A percentile compares a stretch with the other conserved stretches of the same genome.
Evolutionary conservation across 2,797 vertebrate species (phyloP).

Genomic region (Onychomys torridus): DNA sequence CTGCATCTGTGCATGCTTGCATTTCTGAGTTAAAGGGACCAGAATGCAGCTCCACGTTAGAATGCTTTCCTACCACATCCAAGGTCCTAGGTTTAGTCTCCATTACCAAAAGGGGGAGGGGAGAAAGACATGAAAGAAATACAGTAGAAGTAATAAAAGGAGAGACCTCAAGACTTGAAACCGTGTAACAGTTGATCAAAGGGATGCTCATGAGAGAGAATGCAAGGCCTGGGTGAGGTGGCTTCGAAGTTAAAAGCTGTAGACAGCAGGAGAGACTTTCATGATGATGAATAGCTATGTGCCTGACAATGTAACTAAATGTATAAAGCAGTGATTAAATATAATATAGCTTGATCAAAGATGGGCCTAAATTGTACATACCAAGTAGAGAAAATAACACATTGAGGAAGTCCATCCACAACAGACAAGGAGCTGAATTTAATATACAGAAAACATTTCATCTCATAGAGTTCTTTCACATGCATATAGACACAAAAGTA

Average conservation of each 20-base stretch:
- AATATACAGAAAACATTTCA: slow-evolving; percentile 3
- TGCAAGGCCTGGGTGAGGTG: background rate
- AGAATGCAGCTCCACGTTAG: background rate
- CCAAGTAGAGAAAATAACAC: background rate
- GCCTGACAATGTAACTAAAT: background rate
- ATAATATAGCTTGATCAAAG: background rate
- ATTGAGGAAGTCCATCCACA: slow-evolving; percentile 17
- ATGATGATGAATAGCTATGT: background rate
- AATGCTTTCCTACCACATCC: background rate
- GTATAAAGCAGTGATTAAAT: background rate
- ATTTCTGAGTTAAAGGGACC: background rate
- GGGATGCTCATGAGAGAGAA: background rate
- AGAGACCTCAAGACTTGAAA: background rate
- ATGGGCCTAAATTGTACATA: background rate
- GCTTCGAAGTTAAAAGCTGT: background rate
- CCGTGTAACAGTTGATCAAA: background rate
- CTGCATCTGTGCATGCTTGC: background rate
- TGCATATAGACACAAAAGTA: background rate
- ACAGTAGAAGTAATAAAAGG: background rate
- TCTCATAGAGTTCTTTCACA: background rate
- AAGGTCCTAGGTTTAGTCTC: background rate
- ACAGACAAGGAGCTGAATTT: slow-evolving; percentile 7
- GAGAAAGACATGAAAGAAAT: background rate
- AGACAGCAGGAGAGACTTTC: background rate
- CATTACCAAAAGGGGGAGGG: background rate